Base-by-base conservation (phyloP, 2,888 invertebrate genomes). In the Drosophila kambysellisi region DNA sequence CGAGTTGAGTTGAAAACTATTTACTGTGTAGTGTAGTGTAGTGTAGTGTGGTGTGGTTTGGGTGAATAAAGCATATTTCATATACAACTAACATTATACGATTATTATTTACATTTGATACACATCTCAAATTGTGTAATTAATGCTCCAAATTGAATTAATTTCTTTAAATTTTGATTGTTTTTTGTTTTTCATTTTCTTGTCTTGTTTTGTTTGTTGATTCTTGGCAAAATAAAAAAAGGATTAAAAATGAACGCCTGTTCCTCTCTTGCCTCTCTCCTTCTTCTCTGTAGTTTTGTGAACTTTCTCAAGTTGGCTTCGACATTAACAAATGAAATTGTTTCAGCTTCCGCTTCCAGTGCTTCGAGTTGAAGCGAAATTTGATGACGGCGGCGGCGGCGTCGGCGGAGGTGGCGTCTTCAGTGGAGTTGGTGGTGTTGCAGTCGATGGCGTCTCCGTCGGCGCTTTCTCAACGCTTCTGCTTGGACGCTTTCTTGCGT, bases 401-500 rank as follows among this genome's bases (percentile, higher is more conserved):
- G 57, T 29, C 54, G 54, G 33, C 50, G 20, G 66, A 64, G 48
- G 9, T 43, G 29, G 56, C 51, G 43, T 15, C 53, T 25, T 41
- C 20, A 20, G 53, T 57, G 53, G 39, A 35, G 33, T 39, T 64
- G 61, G 2, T 56, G 15, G 41, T 35, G 53, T n/a, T 60, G 29
- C 53, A 48, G 29, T 7, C 41, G 11, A 12, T 43, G 48, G 20
- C 51, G 41, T 51, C 32, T 35, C n/a, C 63, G 12, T n/a, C 29
- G 57, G 57, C 70, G 64, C 48, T 61, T 72, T 80, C 82, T 92
- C 89, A 92, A 92, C 93, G 92, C 91, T 92, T 92, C 86, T 91
- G 90, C 79, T 92, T 92, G 54, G 88, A 82, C 68, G 91, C 84
- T 89, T 92, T 92, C 82, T 92, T 92, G 72, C 92, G 90, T 82